Evolutionary conservation across 2,113 vertebrate genomes (phyloP).

Genomic region (Zosterops lateralis): DNA sequence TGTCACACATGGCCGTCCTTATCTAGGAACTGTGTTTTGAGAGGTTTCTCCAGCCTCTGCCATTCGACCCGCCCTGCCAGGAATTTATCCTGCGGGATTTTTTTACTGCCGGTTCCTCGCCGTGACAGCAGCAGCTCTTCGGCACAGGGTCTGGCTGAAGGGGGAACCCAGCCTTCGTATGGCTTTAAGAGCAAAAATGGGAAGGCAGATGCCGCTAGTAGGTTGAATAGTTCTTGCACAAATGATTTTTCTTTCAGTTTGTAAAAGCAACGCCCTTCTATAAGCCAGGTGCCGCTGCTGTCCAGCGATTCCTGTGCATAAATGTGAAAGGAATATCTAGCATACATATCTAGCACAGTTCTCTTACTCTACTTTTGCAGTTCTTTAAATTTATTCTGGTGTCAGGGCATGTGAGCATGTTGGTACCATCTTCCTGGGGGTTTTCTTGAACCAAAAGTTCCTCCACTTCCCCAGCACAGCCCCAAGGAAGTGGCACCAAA

Average conservation of each 20-base stretch:
- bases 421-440: fast-evolving
- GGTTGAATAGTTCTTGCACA: background rate
- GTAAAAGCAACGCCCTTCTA: background rate
- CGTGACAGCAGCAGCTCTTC: background rate
- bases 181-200: background rate
- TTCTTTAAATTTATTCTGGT: background rate
- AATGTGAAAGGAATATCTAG: background rate
- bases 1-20: background rate
- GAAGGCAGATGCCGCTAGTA: background rate
- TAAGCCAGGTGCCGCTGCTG: background rate
- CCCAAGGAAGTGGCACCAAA: background rate
- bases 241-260: background rate
- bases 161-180: background rate
- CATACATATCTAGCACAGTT: background rate
- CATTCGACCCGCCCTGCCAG: fast-evolving
- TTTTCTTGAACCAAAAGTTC: background rate
- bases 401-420: background rate
- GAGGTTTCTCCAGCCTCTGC: background rate
- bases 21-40: background rate
- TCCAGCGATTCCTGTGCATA: fast-evolving
- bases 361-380: background rate
- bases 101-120: background rate
- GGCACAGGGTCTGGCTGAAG: background rate
- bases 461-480: background rate
- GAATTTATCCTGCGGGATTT: background rate